phyloP scores from a whole-genome alignment of 2,888 invertebrate genomes.

The Diarsia dahlii region DNA sequence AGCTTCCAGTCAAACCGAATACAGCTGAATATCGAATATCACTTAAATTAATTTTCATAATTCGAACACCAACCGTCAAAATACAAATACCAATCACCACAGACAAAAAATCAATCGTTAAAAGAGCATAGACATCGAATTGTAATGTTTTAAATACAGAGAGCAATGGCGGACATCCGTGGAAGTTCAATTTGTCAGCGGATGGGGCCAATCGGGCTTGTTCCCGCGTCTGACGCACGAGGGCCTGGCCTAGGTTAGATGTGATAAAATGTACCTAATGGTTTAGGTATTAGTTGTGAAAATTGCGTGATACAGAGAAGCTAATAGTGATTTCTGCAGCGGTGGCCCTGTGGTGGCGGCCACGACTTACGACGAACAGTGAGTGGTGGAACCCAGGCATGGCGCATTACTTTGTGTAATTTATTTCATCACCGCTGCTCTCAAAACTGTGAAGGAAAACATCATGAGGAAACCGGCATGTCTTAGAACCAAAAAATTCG shows the following conservation, averaged over 20 bases:
- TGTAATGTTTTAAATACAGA: slow-evolving; percentile 63
- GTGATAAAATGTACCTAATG: slow-evolving; percentile 55
- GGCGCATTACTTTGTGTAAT: no score
- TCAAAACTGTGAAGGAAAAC: no score
- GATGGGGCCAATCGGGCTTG: slow-evolving; percentile 66
- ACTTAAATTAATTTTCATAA: not conserved
- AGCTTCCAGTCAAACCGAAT: not conserved
- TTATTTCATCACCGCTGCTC: no score
- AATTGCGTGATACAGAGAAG: not conserved
- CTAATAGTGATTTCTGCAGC: not conserved
- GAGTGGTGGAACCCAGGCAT: no score
- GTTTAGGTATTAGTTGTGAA: not conserved
- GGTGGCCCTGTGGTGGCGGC: no score
- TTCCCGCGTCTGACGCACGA: slow-evolving; percentile 66
- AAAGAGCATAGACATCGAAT: slow-evolving; percentile 50
- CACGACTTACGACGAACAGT: no score
- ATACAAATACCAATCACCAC: not conserved
- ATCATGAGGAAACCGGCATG: no score
- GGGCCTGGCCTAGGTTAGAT: slow-evolving; percentile 58
- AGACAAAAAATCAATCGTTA: slow-evolving; percentile 3
- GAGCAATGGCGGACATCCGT: slow-evolving; percentile 66
- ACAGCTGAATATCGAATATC: not conserved
- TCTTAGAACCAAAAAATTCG: no score
- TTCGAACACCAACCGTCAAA: slow-evolving; percentile 5
- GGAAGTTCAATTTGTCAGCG: slow-evolving; percentile 64